Conservation (phyloP, 2,797 vertebrate species). For the Streptopelia turtur region DNA sequence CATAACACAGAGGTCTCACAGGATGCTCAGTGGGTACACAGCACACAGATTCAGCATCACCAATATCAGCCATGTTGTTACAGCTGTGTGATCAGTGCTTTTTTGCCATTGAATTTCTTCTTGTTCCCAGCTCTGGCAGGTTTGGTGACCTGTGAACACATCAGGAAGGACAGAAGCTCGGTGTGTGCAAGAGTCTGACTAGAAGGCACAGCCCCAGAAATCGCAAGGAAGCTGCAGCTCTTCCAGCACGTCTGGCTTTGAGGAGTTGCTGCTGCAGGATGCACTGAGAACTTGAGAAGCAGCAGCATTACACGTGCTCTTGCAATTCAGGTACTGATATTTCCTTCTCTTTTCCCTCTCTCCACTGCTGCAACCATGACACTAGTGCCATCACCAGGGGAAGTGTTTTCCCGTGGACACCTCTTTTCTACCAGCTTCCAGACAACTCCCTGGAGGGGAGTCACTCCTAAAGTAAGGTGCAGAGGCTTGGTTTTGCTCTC, state of each 20-base stretch:
- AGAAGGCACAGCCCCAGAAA: neutral
- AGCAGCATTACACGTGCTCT: neutral
- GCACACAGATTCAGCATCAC: neutral
- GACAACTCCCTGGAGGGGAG: neutral
- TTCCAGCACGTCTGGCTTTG: neutral
- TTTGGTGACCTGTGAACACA: neutral
- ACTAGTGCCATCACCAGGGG: neutral
- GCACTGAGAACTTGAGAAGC: neutral
- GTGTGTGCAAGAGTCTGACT: neutral
- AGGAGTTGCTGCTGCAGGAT: neutral
- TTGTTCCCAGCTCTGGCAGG: neutral
- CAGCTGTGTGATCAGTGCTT: neutral
- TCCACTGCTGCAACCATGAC: rapidly evolving
- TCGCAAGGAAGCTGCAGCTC: neutral
- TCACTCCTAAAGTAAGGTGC: neutral
- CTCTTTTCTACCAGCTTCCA: neutral
- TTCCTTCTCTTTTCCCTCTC: neutral
- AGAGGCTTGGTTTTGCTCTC: neutral
- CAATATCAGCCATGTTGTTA: neutral
- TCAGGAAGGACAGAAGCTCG: neutral
- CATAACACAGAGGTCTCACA: rapidly evolving
- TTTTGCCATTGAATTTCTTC: neutral
- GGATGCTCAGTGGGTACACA: neutral
- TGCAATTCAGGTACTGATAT: neutral
- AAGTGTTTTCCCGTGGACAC: neutral